These are phyloP conservation scores for Leucophora obtusa DNA, from an alignment of 2,888 invertebrate species.

Conservation along the genomic window DNA sequence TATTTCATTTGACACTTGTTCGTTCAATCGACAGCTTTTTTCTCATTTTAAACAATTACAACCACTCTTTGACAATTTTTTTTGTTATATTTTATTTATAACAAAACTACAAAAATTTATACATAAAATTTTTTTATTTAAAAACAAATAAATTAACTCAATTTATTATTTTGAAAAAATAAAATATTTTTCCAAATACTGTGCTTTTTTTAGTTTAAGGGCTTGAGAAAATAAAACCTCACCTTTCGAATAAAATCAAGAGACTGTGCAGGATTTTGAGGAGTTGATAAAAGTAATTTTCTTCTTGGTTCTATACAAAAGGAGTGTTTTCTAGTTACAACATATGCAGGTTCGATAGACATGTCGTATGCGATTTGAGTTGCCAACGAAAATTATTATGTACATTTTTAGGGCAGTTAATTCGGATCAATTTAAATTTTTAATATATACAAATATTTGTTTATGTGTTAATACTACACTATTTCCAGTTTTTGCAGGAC, in stretches of 20 bases:
- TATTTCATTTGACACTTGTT: slow-evolving; percentile 60
- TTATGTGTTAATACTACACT: too few relatives aligned
- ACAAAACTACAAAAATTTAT: slow-evolving; percentile 13
- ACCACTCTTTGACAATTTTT: slow-evolving; percentile 39
- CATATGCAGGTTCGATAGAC: slow-evolving; percentile 36
- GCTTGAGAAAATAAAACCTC: slow-evolving; percentile 68
- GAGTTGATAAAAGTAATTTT: slow-evolving; percentile 58
- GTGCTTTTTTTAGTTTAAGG: slow-evolving; percentile 49
- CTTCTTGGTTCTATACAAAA: slow-evolving; percentile 45
- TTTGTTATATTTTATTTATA: slow-evolving; percentile 28
- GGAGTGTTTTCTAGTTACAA: slow-evolving; percentile 60
- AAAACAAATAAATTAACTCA: slow-evolving; percentile 4
- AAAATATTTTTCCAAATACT: slow-evolving; percentile 43
- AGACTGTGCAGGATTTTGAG: slow-evolving; percentile 65
- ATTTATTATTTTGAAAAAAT: slow-evolving; percentile 16
- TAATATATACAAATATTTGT: too few relatives aligned
- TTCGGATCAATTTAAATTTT: too few relatives aligned
- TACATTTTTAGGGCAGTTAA: neutral
- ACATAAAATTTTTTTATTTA: slow-evolving; percentile 19
- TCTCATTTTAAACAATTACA: neutral
- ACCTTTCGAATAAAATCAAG: slow-evolving; percentile 69
- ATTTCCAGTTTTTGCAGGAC: too few relatives aligned
- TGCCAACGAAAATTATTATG: slow-evolving; percentile 14
- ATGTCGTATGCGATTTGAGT: slow-evolving; percentile 1
- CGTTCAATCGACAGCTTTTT: slow-evolving; percentile 67